Conservation (phyloP, 2,888 invertebrate genomes). For the Trichopoda pennipes region DNA sequence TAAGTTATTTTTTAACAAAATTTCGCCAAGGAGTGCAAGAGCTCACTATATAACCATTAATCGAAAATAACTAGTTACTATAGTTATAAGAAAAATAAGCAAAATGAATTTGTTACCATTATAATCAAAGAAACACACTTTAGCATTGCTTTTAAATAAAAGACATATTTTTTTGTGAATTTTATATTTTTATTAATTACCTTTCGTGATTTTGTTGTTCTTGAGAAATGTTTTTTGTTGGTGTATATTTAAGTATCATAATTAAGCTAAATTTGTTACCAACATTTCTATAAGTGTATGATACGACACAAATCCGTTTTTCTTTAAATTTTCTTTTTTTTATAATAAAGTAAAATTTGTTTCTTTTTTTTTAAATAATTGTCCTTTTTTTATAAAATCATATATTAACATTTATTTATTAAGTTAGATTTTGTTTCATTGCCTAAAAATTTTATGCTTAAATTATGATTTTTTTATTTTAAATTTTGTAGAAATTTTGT, state of each 20-base stretch:
- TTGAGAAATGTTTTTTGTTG: conserved; percentile 51
- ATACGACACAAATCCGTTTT: conserved; percentile 48
- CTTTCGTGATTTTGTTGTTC: conserved; percentile 44
- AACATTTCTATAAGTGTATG: conserved; percentile 56
- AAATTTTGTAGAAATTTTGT: conserved; percentile 66
- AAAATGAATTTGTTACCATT: no score
- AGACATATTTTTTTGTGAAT: conserved; percentile 46
- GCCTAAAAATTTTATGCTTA: conserved; percentile 64
- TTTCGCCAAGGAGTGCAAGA: no score
- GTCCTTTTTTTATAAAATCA: conserved; percentile 55
- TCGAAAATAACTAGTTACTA: no score
- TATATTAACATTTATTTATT: conserved; percentile 49
- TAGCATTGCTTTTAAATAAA: not conserved
- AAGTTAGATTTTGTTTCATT: conserved; percentile 52
- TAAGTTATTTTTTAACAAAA: no score
- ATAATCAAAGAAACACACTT: no score
- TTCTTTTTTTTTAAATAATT: conserved; percentile 45
- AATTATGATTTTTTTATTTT: conserved; percentile 41
- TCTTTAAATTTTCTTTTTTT: conserved; percentile 7
- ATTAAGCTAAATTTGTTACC: conserved; percentile 56
- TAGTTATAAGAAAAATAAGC: no score
- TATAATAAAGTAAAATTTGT: conserved; percentile 57
- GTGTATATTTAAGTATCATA: conserved; percentile 57
- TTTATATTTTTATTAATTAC: conserved; percentile 57
- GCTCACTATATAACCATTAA: no score